Conservation (phyloP, 2,888 invertebrate genomes). For the Aquatica leii region DNA sequence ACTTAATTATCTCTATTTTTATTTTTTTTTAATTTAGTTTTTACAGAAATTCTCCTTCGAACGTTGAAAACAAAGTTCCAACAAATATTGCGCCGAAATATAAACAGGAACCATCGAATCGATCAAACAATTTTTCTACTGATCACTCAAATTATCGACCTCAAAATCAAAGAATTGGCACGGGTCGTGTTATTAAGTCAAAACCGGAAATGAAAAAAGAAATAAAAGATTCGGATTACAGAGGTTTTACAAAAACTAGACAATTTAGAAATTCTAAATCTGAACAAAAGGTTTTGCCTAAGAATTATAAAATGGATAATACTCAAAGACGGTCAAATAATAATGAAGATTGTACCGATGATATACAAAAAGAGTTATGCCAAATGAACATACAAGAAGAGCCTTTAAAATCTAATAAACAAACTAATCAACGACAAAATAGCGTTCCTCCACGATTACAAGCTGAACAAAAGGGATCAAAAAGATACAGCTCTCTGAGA, state of each 20-base stretch:
- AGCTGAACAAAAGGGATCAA: conserved; percentile 62
- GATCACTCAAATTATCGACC: conserved; percentile 35
- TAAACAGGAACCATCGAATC: conserved; percentile 16
- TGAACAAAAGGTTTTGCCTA: conserved; percentile 47
- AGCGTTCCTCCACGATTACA: conserved; percentile 58
- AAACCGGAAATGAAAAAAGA: conserved; percentile 46
- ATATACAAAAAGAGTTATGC: conserved; percentile 54
- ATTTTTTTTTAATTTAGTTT: no score
- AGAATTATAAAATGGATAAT: conserved; percentile 36
- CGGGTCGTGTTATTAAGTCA: conserved; percentile 52
- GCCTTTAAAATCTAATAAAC: conserved; percentile 37
- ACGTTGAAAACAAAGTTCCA: conserved; percentile 26
- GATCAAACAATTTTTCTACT: conserved; percentile 1
- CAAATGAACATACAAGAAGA: conserved; percentile 53
- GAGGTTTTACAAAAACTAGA: conserved; percentile 56
- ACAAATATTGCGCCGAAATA: conserved; percentile 24
- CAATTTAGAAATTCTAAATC: conserved; percentile 49
- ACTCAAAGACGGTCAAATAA: conserved; percentile 53
- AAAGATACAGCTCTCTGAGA: conserved; percentile 65
- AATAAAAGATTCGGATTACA: conserved; percentile 56
- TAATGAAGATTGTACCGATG: conserved; percentile 42
- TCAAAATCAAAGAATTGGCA: conserved; percentile 46
- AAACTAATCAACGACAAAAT: conserved; percentile 50
- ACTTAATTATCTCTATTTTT: neutral
- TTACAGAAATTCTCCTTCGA: conserved; percentile 4